phyloP scores from a whole-genome alignment of 2,888 invertebrate genomes.

The Desoria tigrina region DNA sequence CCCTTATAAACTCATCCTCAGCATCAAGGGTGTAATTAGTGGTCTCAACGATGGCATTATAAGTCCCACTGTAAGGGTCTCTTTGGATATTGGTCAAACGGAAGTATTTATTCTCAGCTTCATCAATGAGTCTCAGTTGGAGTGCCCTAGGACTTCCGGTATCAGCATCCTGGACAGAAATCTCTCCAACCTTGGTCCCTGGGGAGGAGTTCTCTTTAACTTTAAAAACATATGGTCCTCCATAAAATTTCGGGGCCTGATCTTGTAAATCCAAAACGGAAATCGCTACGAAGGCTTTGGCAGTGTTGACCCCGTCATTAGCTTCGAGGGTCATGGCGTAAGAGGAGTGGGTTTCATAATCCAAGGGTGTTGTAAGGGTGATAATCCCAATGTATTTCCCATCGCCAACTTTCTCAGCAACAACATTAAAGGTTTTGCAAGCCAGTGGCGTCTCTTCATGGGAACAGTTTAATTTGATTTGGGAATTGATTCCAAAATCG shows the following conservation, averaged over 20 bases:
- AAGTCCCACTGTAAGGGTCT: constrained; percentile 59
- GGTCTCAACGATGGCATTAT: constrained; percentile 62
- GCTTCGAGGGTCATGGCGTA: constrained; percentile 71
- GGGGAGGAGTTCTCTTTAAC: constrained; percentile 70
- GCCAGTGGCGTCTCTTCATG: constrained; percentile 63
- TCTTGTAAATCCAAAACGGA: constrained; percentile 73
- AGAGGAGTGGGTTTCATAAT: constrained; percentile 75
- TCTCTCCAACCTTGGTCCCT: constrained; percentile 65
- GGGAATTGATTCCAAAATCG: constrained; percentile 73
- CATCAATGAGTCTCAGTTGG: constrained; percentile 66
- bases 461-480: constrained; percentile 68
- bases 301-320: constrained; percentile 65
- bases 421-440: constrained; percentile 69
- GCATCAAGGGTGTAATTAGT: constrained; percentile 70
- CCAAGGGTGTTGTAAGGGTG: constrained; percentile 67
- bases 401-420: constrained; percentile 66
- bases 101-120: constrained; percentile 71
- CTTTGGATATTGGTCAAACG: constrained; percentile 59
- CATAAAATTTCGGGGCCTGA: constrained; percentile 51
- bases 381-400: constrained; percentile 72
- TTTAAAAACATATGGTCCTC: constrained; percentile 71
- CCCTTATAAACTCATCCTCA: constrained; percentile 71
- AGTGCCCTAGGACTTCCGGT: constrained; percentile 71
- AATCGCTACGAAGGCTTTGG: constrained; percentile 72
- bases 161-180: constrained; percentile 74